Base-by-base conservation (phyloP, 2,888 invertebrate species). In the Apotomis capreana region DNA sequence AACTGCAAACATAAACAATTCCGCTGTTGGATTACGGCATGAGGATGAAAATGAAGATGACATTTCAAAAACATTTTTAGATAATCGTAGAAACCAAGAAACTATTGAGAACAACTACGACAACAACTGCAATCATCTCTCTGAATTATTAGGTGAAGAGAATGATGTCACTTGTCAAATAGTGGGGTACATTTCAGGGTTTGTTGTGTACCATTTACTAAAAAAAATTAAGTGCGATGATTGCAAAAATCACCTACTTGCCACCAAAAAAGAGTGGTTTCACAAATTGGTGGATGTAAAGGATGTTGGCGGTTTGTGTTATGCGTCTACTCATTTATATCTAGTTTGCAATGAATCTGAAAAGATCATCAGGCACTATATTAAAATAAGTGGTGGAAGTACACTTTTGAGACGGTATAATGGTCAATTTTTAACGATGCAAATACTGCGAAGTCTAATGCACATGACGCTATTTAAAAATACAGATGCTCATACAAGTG, bases 241-340 rank as follows among this genome's bases (percentile, higher is more conserved):
- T n/a, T 52, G 52, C n/a, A 52, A 52, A 52, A 52, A 52, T n/a
- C 52, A 52, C n/a, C n/a, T n/a, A 52, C 52, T 52, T 52, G 52
- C 52, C n/a, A 52, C 52, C 3, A 4, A 52, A 52, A 52, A 52
- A 52, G n/a, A 52, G n/a, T 52, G 52, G 52, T 52, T n/a, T 52
- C 52, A 52, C n/a, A 52, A n/a, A 52, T 52, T 52, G 52, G 52
- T 52, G n/a, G 52, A n/a, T n/a, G n/a, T 52, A n/a, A 52, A 52
- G 52, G 52, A 52, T n/a, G n/a, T 52, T n/a, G 52, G 52, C 12
- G n/a, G 52, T n/a, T n/a, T 52, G n/a, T 52, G 52, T 4, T 52
- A 52, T 52, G 52, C 26, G 26, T 26, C 26, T 26, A 26, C 1
- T 26, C 2, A 26, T 26, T 26, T 26, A 26, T 26, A 26, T 5